These are phyloP conservation scores for Percopsis transmontana DNA, from an alignment of 2,113 vertebrate genomes.

Conservation along the genomic window DNA sequence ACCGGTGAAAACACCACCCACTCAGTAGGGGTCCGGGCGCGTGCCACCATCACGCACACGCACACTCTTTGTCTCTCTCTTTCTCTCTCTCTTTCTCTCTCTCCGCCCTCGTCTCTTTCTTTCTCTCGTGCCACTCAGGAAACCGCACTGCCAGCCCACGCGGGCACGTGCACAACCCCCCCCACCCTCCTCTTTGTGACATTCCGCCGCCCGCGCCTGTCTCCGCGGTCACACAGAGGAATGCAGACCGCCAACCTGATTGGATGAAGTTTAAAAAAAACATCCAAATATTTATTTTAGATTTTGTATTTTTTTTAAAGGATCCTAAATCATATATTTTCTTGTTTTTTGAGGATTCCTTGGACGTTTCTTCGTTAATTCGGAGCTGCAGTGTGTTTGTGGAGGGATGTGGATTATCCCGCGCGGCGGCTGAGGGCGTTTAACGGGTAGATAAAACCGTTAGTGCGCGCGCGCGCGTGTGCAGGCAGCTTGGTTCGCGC, in stretches of 20 bases:
- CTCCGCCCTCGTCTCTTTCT: constrained; percentile 4
- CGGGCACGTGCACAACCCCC: constrained; percentile 53
- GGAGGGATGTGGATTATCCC: constrained; percentile 60
- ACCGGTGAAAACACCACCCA: constrained; percentile 10
- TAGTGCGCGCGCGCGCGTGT: background rate
- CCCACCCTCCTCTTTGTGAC: constrained; percentile 36
- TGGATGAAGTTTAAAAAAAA: background rate
- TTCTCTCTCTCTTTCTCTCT: constrained; percentile 19
- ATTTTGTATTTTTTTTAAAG: constrained; percentile 17
- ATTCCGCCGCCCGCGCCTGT: constrained; percentile 72
- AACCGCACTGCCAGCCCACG: constrained; percentile 37
- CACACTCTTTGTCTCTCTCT: background rate
- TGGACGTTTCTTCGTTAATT: background rate
- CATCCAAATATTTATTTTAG: background rate
- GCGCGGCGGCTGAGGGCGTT: constrained; percentile 60
- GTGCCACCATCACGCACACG: background rate
- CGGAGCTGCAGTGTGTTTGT: constrained; percentile 9
- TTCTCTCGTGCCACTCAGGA: background rate
- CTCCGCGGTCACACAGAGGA: constrained; percentile 51
- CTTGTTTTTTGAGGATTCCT: background rate
- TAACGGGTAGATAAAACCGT: constrained; percentile 24
- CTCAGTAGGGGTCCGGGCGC: background rate
- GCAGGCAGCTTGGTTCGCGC: background rate
- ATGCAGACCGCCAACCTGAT: constrained; percentile 15
- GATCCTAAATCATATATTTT: constrained; percentile 31